Percentiles rank a stretch among this genome's conserved stretches.
These are phyloP conservation scores for Bambusicola thoracicus DNA, from an alignment of 2,113 vertebrate genomes.

Conservation along the genomic window DNA sequence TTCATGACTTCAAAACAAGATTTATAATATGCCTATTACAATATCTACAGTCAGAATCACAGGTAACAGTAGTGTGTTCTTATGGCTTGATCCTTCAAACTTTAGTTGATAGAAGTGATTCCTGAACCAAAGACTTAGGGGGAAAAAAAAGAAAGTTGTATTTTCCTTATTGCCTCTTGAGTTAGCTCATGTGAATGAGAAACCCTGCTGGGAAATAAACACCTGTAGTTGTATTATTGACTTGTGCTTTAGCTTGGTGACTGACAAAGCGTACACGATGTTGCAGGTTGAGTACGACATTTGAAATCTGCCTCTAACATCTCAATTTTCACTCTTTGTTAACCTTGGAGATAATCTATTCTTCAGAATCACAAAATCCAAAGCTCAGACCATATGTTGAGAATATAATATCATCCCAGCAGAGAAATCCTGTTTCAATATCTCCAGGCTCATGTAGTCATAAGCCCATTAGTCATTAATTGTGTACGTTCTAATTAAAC, in stretches of 20 bases:
- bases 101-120: not conserved
- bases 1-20: not conserved
- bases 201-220: not conserved
- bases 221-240: not conserved
- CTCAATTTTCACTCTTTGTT: not conserved
- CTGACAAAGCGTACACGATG: not conserved
- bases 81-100: not conserved
- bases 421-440: slow-evolving; percentile 1
- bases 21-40: not conserved
- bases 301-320: not conserved
- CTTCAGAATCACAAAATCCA: not conserved
- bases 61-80: not conserved
- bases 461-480: slow-evolving; percentile 23
- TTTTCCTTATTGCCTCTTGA: not conserved
- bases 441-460: not conserved
- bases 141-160: not conserved
- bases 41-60: not conserved
- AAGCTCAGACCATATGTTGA: not conserved
- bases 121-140: not conserved
- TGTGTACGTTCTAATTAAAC: slow-evolving; percentile 33
- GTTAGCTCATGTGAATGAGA: not conserved
- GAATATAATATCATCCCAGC: not conserved
- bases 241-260: not conserved
- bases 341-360: not conserved
- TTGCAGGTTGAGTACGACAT: not conserved